These are phyloP conservation scores for Ancistrus triradiatus DNA, from an alignment of 2,113 vertebrate genomes.

Conservation along the genomic window DNA sequence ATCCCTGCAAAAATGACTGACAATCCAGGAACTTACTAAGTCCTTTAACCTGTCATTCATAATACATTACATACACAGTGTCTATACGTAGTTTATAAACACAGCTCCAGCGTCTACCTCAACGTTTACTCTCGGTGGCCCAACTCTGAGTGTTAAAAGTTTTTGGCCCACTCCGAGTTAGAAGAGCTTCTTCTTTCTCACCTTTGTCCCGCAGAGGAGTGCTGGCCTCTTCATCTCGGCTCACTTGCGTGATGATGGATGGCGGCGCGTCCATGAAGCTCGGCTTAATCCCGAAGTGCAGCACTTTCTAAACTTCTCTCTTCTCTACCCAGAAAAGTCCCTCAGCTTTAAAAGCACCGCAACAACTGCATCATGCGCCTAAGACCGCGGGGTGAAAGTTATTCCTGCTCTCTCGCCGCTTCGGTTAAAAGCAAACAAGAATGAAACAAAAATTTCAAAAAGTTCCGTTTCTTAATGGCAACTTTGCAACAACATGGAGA, in stretches of 20 bases:
- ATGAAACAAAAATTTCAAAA: conserved; percentile 21
- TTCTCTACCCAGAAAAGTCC: neutral
- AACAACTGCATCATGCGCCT: conserved; percentile 34
- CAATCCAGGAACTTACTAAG: no score
- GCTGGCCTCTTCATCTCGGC: conserved; percentile 69
- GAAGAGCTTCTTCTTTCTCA: conserved; percentile 59
- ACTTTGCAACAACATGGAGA: conserved; percentile 78
- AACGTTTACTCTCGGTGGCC: no score
- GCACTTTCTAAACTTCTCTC: conserved; percentile 45
- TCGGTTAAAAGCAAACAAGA: conserved; percentile 9
- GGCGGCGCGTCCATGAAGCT: conserved; percentile 71
- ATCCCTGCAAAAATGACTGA: no score
- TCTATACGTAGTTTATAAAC: no score
- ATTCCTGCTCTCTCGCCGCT: neutral
- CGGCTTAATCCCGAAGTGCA: conserved; percentile 51
- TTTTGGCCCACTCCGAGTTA: no score
- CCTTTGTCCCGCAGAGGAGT: conserved; percentile 62
- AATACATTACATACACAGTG: no score
- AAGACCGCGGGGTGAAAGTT: neutral
- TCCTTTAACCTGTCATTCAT: no score
- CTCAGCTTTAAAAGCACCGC: conserved; percentile 15
- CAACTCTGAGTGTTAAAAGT: no score
- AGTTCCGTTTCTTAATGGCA: conserved; percentile 48
- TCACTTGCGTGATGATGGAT: conserved; percentile 74
- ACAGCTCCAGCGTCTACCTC: no score